Percentiles rank a stretch among this genome's conserved stretches.
phyloP scores from a whole-genome alignment of 2,797 vertebrate species.

The Sebastolobus alascanus region DNA sequence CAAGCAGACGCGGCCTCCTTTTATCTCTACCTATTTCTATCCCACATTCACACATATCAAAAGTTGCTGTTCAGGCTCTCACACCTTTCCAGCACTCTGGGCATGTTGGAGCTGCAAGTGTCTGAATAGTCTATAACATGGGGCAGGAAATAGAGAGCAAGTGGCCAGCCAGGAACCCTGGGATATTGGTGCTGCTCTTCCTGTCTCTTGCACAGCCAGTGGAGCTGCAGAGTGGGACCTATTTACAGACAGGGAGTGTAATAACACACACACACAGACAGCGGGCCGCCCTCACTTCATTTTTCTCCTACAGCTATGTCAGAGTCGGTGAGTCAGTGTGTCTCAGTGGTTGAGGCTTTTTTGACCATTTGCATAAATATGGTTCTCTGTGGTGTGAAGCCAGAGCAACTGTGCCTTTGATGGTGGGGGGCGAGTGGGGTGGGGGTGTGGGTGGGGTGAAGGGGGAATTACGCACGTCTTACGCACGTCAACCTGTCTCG shows the following conservation, averaged over 20 bases:
- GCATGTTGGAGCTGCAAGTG: slow-evolving; percentile 58
- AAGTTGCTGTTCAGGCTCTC: slow-evolving; percentile 48
- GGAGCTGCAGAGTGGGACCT: slow-evolving; percentile 73
- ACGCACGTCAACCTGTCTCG: slow-evolving; percentile 74
- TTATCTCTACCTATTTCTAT: slow-evolving; percentile 53
- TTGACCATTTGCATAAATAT: slow-evolving; percentile 64
- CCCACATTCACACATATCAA: slow-evolving; percentile 57
- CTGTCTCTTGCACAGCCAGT: slow-evolving; percentile 60
- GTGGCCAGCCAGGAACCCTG: slow-evolving; percentile 65
- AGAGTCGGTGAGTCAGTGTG: slow-evolving; percentile 65
- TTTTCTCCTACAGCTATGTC: slow-evolving; percentile 61
- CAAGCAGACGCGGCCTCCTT: slow-evolving; percentile 31
- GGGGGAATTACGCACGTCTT: slow-evolving; percentile 76
- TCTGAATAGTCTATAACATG: slow-evolving; percentile 83
- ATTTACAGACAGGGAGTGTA: slow-evolving; percentile 70
- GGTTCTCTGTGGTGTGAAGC: slow-evolving; percentile 62
- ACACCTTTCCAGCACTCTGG: slow-evolving; percentile 49
- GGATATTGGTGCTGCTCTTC: slow-evolving; percentile 65
- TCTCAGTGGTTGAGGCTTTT: slow-evolving; percentile 39
- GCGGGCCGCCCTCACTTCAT: slow-evolving; percentile 51
- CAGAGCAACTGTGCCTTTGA: slow-evolving; percentile 66
- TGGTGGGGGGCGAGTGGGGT: slow-evolving; percentile 36
- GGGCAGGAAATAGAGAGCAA: slow-evolving; percentile 67
- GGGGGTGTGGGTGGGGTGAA: slow-evolving; percentile 43
- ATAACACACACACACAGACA: slow-evolving; percentile 58